Evolutionary conservation across 2,113 vertebrate genomes (phyloP).

Genomic region (Delphinus delphis): DNA sequence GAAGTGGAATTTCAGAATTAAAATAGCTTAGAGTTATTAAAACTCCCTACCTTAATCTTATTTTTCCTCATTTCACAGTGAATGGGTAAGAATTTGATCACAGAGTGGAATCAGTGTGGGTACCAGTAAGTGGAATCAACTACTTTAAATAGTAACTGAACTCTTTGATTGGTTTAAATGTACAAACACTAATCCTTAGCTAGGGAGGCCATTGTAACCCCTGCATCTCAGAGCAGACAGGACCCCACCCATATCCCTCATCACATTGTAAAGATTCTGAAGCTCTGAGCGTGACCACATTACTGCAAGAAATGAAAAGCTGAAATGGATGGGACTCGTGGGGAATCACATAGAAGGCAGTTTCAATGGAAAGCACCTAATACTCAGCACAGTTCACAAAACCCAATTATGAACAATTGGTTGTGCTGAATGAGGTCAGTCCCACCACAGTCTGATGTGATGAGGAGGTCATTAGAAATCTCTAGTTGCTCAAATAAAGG

Average conservation of each 20-base stretch:
- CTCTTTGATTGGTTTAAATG: neutral
- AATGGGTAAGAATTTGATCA: neutral
- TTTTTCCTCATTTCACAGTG: neutral
- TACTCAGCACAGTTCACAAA: slow-evolving; percentile 50
- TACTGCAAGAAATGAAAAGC: slow-evolving; percentile 50
- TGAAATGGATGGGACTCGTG: neutral
- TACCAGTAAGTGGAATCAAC: neutral
- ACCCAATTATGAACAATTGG: slow-evolving; percentile 44
- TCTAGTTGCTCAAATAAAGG: slow-evolving; percentile 45
- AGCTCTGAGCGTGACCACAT: neutral
- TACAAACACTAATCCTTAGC: neutral
- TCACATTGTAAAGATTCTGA: neutral
- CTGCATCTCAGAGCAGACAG: neutral
- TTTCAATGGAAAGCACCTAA: slow-evolving; percentile 37
- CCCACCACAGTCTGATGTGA: neutral
- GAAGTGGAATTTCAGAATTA: neutral
- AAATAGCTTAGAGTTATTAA: slow-evolving; percentile 3
- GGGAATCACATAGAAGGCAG: slow-evolving; percentile 38
- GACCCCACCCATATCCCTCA: neutral
- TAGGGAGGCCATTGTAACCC: neutral
- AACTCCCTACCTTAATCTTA: neutral
- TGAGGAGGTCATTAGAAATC: slow-evolving; percentile 16
- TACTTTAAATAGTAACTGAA: neutral
- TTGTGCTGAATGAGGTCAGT: slow-evolving; percentile 46
- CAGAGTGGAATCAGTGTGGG: neutral